Evolutionary conservation across 2,797 vertebrate species (phyloP), one percentile per base, ranked within the genome.

Genomic region (Channa striata): DNA sequence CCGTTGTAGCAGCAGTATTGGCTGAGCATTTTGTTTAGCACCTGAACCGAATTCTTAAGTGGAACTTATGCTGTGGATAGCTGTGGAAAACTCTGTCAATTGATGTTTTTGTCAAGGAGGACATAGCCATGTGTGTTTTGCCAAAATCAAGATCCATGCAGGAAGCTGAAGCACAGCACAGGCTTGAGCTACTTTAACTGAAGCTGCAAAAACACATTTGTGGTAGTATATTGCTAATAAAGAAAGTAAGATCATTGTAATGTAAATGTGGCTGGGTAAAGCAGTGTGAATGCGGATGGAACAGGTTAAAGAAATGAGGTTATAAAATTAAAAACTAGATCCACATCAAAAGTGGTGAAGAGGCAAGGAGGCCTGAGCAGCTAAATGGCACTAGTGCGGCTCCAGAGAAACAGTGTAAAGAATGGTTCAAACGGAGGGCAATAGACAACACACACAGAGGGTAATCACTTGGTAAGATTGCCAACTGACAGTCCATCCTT

Each of bases 381-480:
- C 9, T 47, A 36, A 14, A 20, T 63, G 23, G 17, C 49, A 36
- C 14, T 25, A 36, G 11, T 9, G 8, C 17, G 42, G 17, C 16
- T n/a, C 42, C n/a, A 8, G 8, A 6, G 43, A 17, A 30, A 36
- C 48, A 17, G 13, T 51, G 19, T 30, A 17, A 5, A 40, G 11
- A 7, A 16, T 40, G 13, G 25, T 13, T 8, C 52, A 50, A 67
- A 43, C n/a, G 17, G 11, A 50, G 19, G 42, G 23, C 19, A 25
- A 57, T 39, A 33, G 44, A 70, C 72, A 50, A 40, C 36, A 53
- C 33, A 60, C 37, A 68, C 48, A 20, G 42, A 46, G 56, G 40
- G 44, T 71, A 81, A 86, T 80, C 68, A 59, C 58, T 36, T 11
- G 1, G 34, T 33, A 13, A 53, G 19, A 82, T 52, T 74, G 68